phyloP scores from a whole-genome alignment of 2,113 vertebrate genomes.

The Ptilorrhoa leucosticta region DNA sequence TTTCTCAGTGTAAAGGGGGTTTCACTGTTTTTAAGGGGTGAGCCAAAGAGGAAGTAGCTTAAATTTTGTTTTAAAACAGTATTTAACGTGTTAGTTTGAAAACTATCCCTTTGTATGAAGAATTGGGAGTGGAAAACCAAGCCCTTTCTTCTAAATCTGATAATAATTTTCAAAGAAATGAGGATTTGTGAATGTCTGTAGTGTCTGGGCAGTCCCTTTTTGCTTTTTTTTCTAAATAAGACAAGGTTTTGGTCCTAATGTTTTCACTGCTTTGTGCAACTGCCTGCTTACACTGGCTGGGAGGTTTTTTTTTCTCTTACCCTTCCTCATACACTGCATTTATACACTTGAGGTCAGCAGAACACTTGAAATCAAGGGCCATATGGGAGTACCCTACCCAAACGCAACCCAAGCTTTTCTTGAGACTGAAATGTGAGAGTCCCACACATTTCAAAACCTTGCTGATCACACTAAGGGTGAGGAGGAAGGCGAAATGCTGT shows the following conservation, averaged over 20 bases:
- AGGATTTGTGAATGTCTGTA: background rate
- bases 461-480: constrained; percentile 46
- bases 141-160: constrained; percentile 3
- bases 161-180: background rate
- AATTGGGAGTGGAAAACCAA: background rate
- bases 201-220: background rate
- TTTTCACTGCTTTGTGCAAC: constrained; percentile 5
- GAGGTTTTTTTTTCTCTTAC: background rate
- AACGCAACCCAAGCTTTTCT: constrained; percentile 30
- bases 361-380: constrained; percentile 26
- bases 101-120: constrained; percentile 47
- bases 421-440: constrained; percentile 59
- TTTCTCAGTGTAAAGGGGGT: constrained; percentile 36
- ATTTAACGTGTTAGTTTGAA: background rate
- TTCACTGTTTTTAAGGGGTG: constrained; percentile 52
- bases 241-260: background rate
- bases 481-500: constrained; percentile 74
- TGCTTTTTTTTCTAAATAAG: background rate
- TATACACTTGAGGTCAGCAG: constrained; percentile 4
- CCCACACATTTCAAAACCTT: constrained; percentile 53
- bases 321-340: constrained; percentile 1
- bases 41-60: constrained; percentile 6
- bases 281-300: constrained; percentile 7
- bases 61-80: background rate
- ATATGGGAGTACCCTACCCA: background rate